A percentile compares a stretch with the other conserved stretches of the same genome.
phyloP scores from a whole-genome alignment of 2,797 vertebrate species.

The Chromobotia macracanthus region DNA sequence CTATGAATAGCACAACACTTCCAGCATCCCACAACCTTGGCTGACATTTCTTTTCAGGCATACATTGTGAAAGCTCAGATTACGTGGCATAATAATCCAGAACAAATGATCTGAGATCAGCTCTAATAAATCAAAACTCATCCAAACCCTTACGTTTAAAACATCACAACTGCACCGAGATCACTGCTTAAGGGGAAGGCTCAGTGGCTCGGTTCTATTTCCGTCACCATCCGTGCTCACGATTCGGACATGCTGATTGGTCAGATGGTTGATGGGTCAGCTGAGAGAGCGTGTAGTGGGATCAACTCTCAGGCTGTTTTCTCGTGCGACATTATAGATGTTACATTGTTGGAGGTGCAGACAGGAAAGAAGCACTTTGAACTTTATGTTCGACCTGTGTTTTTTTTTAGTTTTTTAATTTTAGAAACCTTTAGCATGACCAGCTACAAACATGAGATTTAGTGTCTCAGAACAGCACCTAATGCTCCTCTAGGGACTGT shows the following conservation, averaged over 20 bases:
- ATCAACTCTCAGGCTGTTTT: neutral
- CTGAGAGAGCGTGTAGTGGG: neutral
- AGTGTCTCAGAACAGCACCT: neutral
- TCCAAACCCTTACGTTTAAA: neutral
- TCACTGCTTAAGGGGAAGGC: neutral
- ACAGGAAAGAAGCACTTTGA: constrained; percentile 28
- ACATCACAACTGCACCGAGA: neutral
- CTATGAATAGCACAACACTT: constrained; percentile 73
- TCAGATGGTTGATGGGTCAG: constrained; percentile 19
- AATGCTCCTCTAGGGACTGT: neutral
- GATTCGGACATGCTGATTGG: neutral
- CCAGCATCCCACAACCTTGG: constrained; percentile 60
- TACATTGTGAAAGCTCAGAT: constrained; percentile 31
- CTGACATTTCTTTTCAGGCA: constrained; percentile 52
- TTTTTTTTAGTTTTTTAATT: neutral
- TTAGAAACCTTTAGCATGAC: constrained; percentile 24
- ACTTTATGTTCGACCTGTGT: constrained; percentile 8
- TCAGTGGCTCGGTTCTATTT: constrained; percentile 10
- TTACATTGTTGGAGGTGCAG: neutral
- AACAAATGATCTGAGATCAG: constrained; percentile 31
- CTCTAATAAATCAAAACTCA: neutral
- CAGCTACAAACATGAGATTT: neutral
- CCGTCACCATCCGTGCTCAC: neutral
- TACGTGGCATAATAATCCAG: constrained; percentile 22
- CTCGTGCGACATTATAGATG: neutral